These are phyloP conservation scores for Drosophila melanica DNA, from an alignment of 1,140 invertebrate genomes.

Conservation along the genomic window DNA sequence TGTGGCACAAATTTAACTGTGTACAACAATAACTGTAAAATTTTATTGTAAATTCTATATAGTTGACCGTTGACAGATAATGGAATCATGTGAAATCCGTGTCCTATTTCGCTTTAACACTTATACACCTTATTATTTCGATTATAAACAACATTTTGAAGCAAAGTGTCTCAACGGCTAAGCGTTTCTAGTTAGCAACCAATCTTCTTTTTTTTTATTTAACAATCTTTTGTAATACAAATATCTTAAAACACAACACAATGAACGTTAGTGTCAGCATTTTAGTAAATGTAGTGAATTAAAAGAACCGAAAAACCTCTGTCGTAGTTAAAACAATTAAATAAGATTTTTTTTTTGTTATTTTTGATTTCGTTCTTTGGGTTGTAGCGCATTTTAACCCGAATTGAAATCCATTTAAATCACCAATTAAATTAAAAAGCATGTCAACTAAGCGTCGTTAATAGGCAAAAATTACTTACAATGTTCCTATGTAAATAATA, in stretches of 20 bases:
- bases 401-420: slow-evolving; percentile 45
- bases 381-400: slow-evolving; percentile 57
- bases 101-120: slow-evolving; percentile 17
- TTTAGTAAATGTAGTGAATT: slow-evolving; percentile 60
- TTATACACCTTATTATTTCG: slow-evolving; percentile 35
- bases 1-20: neutral
- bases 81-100: slow-evolving; percentile 36
- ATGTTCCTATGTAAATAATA: slow-evolving; percentile 60
- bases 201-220: slow-evolving; percentile 42
- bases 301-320: slow-evolving; percentile 27
- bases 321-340: slow-evolving; percentile 49
- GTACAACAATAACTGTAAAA: slow-evolving; percentile 5
- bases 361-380: slow-evolving; percentile 36
- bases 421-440: slow-evolving; percentile 53
- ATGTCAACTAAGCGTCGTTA: slow-evolving; percentile 63
- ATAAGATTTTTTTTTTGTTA: slow-evolving; percentile 15
- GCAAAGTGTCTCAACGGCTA: slow-evolving; percentile 77
- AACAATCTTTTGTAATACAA: slow-evolving; percentile 5
- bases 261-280: slow-evolving; percentile 71
- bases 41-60: no score
- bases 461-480: slow-evolving; percentile 43
- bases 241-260: slow-evolving; percentile 43
- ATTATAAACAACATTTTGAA: slow-evolving; percentile 55
- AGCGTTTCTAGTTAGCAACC: slow-evolving; percentile 49
- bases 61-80: neutral